These are phyloP conservation scores for Drosophila nebulosa DNA, from an alignment of 1,140 invertebrate species.

Conservation along the genomic window DNA sequence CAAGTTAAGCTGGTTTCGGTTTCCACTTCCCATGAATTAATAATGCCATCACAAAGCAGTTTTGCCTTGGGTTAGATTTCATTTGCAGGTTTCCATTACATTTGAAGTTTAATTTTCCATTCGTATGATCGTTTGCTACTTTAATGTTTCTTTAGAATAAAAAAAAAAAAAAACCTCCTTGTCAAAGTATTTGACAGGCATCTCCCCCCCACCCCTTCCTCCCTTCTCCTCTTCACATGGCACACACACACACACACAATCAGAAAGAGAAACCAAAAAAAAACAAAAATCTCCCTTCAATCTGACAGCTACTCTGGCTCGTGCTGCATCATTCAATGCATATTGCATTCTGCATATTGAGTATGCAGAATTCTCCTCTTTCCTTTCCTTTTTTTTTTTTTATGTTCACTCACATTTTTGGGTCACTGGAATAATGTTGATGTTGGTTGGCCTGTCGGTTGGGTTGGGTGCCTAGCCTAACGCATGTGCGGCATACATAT, in stretches of 20 bases:
- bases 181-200: background rate
- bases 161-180: too few relatives aligned
- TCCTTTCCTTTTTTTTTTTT: too few relatives aligned
- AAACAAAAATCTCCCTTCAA: background rate
- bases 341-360: constrained; percentile 5
- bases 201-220: background rate
- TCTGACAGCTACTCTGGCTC: background rate
- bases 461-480: constrained; percentile 20
- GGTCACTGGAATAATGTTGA: background rate
- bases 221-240: too few relatives aligned
- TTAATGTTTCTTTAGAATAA: background rate
- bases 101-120: background rate
- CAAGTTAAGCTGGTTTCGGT: background rate
- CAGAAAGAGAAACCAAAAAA: background rate
- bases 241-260: too few relatives aligned
- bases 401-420: background rate
- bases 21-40: background rate
- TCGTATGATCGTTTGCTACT: background rate
- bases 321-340: constrained; percentile 7
- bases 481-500: constrained; percentile 17
- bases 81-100: background rate
- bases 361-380: background rate
- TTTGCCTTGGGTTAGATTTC: background rate
- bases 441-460: background rate
- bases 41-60: background rate